These are phyloP conservation scores for Paralvinella palmiformis DNA, from an alignment of 1,140 invertebrate genomes.

Conservation along the genomic window DNA sequence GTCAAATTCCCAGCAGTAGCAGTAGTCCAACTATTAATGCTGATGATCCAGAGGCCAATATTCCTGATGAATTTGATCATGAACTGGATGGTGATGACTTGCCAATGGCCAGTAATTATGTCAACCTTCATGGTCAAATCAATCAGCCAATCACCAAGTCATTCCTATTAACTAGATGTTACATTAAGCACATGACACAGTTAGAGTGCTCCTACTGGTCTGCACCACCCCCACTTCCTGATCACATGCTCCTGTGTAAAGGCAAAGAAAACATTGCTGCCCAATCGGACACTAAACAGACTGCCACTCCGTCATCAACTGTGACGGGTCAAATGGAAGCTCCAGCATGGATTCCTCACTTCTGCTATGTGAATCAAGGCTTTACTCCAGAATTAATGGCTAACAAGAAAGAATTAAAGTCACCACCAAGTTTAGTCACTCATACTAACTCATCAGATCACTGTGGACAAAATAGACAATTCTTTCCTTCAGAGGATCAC, in stretches of 20 bases:
- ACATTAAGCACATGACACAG: constrained; percentile 86
- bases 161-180: constrained; percentile 88
- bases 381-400: constrained; percentile 52
- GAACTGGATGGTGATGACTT: too few relatives aligned
- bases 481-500: too few relatives aligned
- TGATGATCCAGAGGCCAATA: too few relatives aligned
- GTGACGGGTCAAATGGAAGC: background rate
- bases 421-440: too few relatives aligned
- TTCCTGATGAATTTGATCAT: too few relatives aligned
- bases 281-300: background rate
- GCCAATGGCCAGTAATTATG: constrained; percentile 50
- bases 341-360: constrained; percentile 34
- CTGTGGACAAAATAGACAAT: too few relatives aligned
- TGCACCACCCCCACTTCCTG: constrained; percentile 32
- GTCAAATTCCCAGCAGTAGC: too few relatives aligned
- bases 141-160: constrained; percentile 86
- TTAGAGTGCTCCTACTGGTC: constrained; percentile 55
- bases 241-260: background rate
- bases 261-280: background rate
- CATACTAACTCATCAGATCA: too few relatives aligned
- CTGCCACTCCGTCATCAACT: background rate
- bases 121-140: constrained; percentile 91
- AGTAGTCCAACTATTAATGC: too few relatives aligned
- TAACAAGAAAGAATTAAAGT: background rate
- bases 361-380: constrained; percentile 26